A percentile compares a stretch with the other conserved stretches of the same genome.
Evolutionary conservation across 2,113 vertebrate genomes (phyloP).

Genomic region (Oncorhynchus clarkii): DNA sequence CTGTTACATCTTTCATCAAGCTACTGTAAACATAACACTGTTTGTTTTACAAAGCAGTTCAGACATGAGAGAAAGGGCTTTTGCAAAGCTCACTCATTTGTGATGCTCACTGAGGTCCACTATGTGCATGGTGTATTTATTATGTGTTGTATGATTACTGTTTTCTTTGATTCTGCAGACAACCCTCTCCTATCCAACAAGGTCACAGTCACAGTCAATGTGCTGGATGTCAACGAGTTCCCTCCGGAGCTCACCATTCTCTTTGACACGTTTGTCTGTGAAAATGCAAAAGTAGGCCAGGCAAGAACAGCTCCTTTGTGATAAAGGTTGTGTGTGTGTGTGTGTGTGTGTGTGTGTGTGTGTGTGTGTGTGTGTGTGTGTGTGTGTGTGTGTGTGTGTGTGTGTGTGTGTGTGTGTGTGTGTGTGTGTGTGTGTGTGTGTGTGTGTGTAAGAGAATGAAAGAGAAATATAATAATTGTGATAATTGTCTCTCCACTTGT

Average conservation of each 20-base stretch:
- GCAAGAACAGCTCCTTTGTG: constrained; percentile 58
- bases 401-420: not conserved
- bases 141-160: not conserved
- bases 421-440: not conserved
- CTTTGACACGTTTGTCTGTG: constrained; percentile 86
- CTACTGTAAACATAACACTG: not conserved
- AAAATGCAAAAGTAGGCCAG: constrained; percentile 87
- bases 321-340: not conserved
- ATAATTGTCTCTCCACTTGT: not conserved
- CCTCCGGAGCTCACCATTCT: constrained; percentile 85
- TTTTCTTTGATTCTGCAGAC: constrained; percentile 67
- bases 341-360: not conserved
- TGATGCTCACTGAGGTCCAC: no score
- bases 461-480: not conserved
- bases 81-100: not conserved
- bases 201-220: constrained; percentile 81
- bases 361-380: no score
- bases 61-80: no score
- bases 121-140: not conserved
- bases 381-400: no score
- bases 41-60: not conserved
- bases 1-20: not conserved
- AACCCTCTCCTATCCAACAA: constrained; percentile 83
- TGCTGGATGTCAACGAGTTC: constrained; percentile 94
- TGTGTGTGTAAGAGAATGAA: not conserved